A percentile compares a stretch with the other conserved stretches of the same genome.
Evolutionary conservation across 1,140 invertebrate species (phyloP).

Genomic region (Drosophila malerkotliana): DNA sequence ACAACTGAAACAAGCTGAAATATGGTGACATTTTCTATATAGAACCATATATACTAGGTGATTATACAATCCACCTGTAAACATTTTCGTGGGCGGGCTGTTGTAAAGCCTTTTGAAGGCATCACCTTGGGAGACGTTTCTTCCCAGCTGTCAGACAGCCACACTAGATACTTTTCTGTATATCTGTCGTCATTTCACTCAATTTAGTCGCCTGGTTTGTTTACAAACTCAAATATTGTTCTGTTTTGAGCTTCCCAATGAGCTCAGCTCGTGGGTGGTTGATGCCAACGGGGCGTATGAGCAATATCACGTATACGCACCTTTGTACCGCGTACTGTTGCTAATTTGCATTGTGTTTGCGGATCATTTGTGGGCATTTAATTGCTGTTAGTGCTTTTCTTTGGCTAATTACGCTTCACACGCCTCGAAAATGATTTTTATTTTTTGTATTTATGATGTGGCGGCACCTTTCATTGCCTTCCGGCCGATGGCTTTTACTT

Average conservation of each 20-base stretch:
- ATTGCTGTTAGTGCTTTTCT: conserved; percentile 42
- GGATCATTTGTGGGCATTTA: conserved; percentile 49
- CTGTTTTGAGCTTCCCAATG: conserved; percentile 32
- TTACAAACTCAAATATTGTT: conserved; percentile 30
- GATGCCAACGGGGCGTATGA: conserved; percentile 49
- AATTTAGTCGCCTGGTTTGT: conserved; percentile 43
- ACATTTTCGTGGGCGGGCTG: conserved; percentile 53
- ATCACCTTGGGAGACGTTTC: conserved; percentile 35
- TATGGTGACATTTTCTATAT: conserved; percentile 17
- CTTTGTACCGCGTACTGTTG: conserved; percentile 12
- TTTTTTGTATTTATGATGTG: conserved; percentile 34
- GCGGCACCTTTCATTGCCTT: conserved; percentile 28
- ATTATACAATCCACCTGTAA: conserved; percentile 50
- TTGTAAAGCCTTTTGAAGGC: conserved; percentile 45
- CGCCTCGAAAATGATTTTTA: conserved; percentile 49
- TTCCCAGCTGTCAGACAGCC: conserved; percentile 18
- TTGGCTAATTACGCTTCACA: conserved; percentile 61
- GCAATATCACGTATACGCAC: conserved; percentile 68
- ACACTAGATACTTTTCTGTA: conserved; percentile 26
- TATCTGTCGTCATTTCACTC: conserved; percentile 49
- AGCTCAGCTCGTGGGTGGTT: conserved; percentile 57
- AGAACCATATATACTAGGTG: conserved; percentile 24
- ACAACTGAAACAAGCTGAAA: conserved; percentile 41
- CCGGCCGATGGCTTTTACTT: conserved; percentile 65
- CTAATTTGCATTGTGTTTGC: conserved; percentile 42